These are phyloP conservation scores for Hephaestus fuliginosus DNA, from an alignment of 2,797 vertebrate genomes.

Conservation along the genomic window DNA sequence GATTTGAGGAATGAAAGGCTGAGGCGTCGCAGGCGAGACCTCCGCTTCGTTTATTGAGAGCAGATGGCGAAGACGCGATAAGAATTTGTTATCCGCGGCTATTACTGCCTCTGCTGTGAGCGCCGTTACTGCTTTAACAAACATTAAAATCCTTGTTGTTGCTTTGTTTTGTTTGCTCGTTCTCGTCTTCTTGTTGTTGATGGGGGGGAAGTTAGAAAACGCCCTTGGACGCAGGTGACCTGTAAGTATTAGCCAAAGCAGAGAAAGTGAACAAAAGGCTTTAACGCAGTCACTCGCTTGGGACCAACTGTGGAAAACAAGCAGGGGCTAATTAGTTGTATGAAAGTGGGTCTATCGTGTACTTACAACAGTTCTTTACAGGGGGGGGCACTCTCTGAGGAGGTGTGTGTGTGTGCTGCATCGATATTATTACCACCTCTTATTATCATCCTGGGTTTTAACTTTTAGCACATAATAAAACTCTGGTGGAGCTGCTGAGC, in stretches of 20 bases:
- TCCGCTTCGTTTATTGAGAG: slow-evolving; percentile 68
- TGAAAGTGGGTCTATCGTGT: slow-evolving; percentile 44
- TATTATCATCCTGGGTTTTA: slow-evolving; percentile 2
- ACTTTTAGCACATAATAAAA: slow-evolving; percentile 21
- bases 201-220: slow-evolving; percentile 2
- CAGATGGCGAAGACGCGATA: slow-evolving; percentile 79
- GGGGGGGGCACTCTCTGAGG: slow-evolving; percentile 23
- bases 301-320: slow-evolving; percentile 39
- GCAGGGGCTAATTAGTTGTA: slow-evolving; percentile 49
- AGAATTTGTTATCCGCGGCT: slow-evolving; percentile 64
- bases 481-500: slow-evolving; percentile 1
- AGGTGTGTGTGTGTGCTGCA: slow-evolving; percentile 17
- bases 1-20: slow-evolving; percentile 76
- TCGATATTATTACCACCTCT: background rate
- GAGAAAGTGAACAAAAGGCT: background rate
- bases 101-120: slow-evolving; percentile 34
- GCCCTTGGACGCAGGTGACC: slow-evolving; percentile 33
- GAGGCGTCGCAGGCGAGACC: slow-evolving; percentile 61
- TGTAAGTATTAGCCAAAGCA: slow-evolving; percentile 2
- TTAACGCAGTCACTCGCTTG: slow-evolving; percentile 14
- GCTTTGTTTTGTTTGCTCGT: slow-evolving; percentile 35
- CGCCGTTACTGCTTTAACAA: slow-evolving; percentile 44
- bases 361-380: slow-evolving; percentile 30
- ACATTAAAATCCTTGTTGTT: slow-evolving; percentile 51
- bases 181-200: slow-evolving; percentile 4